phyloP scores from a whole-genome alignment of 2,113 vertebrate genomes.

The Dascyllus trimaculatus region DNA sequence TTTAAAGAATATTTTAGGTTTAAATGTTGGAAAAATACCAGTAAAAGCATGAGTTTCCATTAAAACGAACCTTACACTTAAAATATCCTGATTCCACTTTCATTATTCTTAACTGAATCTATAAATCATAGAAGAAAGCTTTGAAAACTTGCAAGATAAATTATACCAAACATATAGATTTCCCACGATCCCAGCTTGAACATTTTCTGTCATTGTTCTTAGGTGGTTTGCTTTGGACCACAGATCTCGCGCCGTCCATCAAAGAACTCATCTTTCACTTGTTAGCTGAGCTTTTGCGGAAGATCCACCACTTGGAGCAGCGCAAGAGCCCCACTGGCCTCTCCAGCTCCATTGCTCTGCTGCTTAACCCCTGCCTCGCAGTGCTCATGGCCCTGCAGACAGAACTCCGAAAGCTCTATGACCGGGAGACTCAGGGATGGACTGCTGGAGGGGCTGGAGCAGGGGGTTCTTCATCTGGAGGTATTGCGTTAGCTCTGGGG shows the following conservation, averaged over 20 bases:
- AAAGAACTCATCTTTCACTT: constrained; percentile 96
- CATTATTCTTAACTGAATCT: background rate
- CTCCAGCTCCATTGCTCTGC: constrained; percentile 93
- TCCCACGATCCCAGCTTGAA: background rate
- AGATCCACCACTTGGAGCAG: constrained; percentile 93
- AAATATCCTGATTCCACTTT: background rate
- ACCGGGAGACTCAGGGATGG: constrained; percentile 96
- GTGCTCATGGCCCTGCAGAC: constrained; percentile 97
- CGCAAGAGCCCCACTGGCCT: constrained; percentile 89
- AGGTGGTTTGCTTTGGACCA: constrained; percentile 98
- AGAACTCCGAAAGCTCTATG: constrained; percentile 94
- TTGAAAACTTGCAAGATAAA: no score
- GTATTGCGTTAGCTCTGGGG: constrained; percentile 75
- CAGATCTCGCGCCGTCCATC: constrained; percentile 93
- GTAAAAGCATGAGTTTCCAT: background rate
- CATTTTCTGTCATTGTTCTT: constrained; percentile 9
- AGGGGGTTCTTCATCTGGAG: constrained; percentile 82
- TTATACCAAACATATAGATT: background rate
- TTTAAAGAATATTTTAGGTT: background rate
- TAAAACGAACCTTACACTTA: no score
- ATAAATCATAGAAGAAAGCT: no score
- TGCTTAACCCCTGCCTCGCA: constrained; percentile 96
- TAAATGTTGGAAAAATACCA: background rate
- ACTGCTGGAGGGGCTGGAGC: constrained; percentile 78
- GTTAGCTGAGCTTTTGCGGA: constrained; percentile 93